A percentile compares a stretch with the other conserved stretches of the same genome.
Conservation (phyloP, 2,113 vertebrate genomes). For the Callaeas wilsoni region DNA sequence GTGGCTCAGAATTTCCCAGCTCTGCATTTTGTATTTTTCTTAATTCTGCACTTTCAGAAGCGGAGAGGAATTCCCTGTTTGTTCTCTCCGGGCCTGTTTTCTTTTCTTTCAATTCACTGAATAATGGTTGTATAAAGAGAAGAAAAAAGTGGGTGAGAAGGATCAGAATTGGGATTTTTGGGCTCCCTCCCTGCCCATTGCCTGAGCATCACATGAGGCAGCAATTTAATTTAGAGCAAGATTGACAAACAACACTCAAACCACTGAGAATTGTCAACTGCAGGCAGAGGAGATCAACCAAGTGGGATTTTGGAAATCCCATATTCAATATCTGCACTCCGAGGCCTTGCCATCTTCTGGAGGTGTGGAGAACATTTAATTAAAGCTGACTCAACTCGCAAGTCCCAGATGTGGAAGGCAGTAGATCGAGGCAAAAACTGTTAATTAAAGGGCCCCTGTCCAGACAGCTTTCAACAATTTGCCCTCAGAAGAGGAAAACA, state of each 20-base stretch:
- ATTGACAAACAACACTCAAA: background rate
- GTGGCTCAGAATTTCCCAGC: background rate
- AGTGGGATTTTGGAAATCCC: background rate
- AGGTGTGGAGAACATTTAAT: background rate
- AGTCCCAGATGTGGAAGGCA: background rate
- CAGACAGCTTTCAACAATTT: background rate
- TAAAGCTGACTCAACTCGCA: background rate
- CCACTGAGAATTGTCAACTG: background rate
- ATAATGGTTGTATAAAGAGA: background rate
- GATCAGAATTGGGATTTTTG: background rate
- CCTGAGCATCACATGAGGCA: background rate
- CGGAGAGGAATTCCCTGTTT: background rate
- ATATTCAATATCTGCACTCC: background rate
- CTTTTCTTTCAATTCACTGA: background rate
- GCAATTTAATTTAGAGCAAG: background rate
- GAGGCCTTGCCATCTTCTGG: background rate
- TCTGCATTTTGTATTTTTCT: background rate
- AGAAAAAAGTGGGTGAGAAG: background rate
- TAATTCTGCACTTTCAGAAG: background rate
- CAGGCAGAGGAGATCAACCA: background rate
- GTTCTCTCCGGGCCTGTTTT: background rate
- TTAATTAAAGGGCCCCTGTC: constrained; percentile 11
- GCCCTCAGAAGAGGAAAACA: background rate
- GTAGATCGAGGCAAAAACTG: background rate
- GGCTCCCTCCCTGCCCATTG: background rate